Conservation (phyloP, 2,888 invertebrate genomes). For the Monochamus alternatus region DNA sequence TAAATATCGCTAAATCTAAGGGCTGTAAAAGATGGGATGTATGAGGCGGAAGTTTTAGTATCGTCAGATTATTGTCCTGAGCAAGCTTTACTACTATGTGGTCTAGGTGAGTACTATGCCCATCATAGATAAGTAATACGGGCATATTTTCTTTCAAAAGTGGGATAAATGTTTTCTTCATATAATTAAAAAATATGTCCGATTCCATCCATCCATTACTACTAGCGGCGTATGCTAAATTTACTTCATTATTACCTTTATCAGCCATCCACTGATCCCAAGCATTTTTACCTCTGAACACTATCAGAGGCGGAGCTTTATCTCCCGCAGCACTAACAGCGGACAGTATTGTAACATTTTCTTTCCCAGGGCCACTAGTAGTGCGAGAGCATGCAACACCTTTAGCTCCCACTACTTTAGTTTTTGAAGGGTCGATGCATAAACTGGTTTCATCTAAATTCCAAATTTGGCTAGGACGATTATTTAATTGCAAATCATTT, state of each 20-base stretch:
- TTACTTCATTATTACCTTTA: conserved; percentile 51
- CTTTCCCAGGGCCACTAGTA: conserved; percentile 51
- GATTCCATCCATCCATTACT: conserved; percentile 58
- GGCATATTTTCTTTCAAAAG: too few relatives aligned
- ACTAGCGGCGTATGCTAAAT: conserved; percentile 58
- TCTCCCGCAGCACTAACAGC: conserved; percentile 54
- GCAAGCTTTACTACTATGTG: too few relatives aligned
- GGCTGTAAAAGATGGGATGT: too few relatives aligned
- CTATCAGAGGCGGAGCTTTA: conserved; percentile 63
- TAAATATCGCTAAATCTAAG: too few relatives aligned
- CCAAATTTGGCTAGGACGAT: neutral
- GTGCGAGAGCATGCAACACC: neutral
- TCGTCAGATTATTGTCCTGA: too few relatives aligned
- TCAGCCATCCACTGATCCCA: conserved; percentile 62
- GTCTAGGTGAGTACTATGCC: too few relatives aligned
- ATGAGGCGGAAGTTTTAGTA: too few relatives aligned
- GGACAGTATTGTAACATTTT: conserved; percentile 61
- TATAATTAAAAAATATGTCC: too few relatives aligned
- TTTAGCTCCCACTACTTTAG: neutral
- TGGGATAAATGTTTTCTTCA: too few relatives aligned
- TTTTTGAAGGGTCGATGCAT: conserved; percentile 1
- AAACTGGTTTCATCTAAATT: conserved; percentile 5
- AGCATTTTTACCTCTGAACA: conserved; percentile 61
- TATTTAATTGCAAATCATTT: neutral
- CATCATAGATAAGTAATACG: too few relatives aligned